Percentiles rank a stretch among this genome's conserved stretches.
Evolutionary conservation across 2,113 vertebrate genomes (phyloP).

Genomic region (Hypomesus transpacificus): DNA sequence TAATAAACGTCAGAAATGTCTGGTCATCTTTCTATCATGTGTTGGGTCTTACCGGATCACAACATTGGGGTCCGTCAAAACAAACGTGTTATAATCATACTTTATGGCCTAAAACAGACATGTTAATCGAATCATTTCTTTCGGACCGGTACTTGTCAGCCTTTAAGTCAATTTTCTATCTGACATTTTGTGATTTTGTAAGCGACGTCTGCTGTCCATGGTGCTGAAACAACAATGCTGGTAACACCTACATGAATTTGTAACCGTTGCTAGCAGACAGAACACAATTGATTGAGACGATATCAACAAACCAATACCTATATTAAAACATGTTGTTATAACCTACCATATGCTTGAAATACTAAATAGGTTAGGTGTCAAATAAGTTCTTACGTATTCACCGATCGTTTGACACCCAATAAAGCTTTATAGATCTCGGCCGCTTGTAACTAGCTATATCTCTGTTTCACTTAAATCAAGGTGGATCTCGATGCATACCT

Average conservation of each 20-base stretch:
- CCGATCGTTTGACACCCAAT: neutral
- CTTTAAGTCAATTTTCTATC: too few relatives aligned
- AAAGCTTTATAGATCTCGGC: too few relatives aligned
- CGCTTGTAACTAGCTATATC: neutral
- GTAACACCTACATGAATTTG: slow-evolving; percentile 2
- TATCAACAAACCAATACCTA: neutral
- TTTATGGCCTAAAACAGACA: too few relatives aligned
- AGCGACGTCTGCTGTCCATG: slow-evolving; percentile 46
- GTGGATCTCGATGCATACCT: slow-evolving; percentile 49
- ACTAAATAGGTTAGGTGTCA: neutral
- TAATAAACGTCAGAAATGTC: too few relatives aligned
- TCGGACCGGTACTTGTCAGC: too few relatives aligned
- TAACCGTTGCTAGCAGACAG: neutral
- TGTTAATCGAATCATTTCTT: too few relatives aligned
- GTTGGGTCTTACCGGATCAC: too few relatives aligned
- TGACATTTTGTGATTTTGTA: too few relatives aligned
- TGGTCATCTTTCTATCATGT: too few relatives aligned
- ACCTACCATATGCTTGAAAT: neutral
- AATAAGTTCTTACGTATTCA: neutral
- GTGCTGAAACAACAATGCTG: slow-evolving; percentile 44
- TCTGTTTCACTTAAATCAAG: neutral
- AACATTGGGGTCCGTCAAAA: too few relatives aligned
- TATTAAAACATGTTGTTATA: slow-evolving; percentile 17
- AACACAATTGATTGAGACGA: too few relatives aligned
- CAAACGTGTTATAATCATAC: too few relatives aligned